Percentiles rank a stretch among this genome's conserved stretches.
phyloP scores from a whole-genome alignment of 2,113 vertebrate species.

The Pitta sordida region DNA sequence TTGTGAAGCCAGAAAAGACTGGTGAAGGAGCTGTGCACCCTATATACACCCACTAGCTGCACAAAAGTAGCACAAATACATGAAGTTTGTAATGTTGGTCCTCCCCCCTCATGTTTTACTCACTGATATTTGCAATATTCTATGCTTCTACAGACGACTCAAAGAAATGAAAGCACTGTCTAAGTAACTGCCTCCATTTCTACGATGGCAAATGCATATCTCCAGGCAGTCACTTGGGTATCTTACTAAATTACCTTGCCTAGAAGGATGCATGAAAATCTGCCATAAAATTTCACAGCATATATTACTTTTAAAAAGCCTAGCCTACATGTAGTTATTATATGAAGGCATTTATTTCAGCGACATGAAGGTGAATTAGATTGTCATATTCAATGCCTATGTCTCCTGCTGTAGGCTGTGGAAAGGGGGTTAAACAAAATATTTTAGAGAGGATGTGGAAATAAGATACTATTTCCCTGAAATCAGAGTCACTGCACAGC shows the following conservation, averaged over 20 bases:
- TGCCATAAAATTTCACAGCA: neutral
- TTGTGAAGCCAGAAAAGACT: neutral
- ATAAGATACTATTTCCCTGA: neutral
- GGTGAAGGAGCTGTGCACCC: neutral
- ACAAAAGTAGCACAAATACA: neutral
- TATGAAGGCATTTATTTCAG: neutral
- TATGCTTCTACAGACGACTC: neutral
- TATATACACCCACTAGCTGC: neutral
- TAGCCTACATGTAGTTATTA: neutral
- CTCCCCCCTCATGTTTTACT: neutral
- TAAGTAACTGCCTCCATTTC: neutral
- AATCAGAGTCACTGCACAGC: neutral
- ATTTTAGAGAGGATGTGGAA: neutral
- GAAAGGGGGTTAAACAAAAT: neutral
- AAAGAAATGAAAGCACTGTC: neutral
- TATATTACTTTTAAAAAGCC: neutral
- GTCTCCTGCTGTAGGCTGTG: neutral
- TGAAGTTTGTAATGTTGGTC: neutral
- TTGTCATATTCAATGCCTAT: rapidly evolving
- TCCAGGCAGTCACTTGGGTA: neutral
- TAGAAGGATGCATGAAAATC: neutral
- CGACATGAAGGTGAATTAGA: neutral
- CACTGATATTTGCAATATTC: neutral
- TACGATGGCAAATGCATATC: neutral
- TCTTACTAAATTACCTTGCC: neutral